phyloP scores from a whole-genome alignment of 1,140 invertebrate species.

The Cydia splendana region DNA sequence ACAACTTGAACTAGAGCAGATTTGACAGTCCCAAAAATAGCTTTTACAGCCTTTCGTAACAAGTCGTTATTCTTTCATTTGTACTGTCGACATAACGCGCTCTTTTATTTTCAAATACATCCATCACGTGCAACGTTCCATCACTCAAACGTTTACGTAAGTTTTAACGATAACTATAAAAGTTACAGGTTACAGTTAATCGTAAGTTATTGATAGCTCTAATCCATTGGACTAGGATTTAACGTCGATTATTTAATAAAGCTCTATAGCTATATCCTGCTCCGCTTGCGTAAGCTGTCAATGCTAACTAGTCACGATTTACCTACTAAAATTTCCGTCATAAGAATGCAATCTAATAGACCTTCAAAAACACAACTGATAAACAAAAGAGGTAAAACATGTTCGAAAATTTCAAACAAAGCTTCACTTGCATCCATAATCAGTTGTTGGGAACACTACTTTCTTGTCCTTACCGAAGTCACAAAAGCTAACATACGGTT shows the following conservation, averaged over 20 bases:
- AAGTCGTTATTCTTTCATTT: constrained; percentile 32
- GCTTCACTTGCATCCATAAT: constrained; percentile 22
- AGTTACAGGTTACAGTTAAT: constrained; percentile 17
- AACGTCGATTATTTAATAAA: not conserved
- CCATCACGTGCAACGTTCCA: constrained; percentile 20
- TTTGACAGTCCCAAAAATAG: constrained; percentile 28
- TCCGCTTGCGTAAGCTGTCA: constrained; percentile 21
- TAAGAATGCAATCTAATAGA: constrained; percentile 13
- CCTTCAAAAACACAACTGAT: constrained; percentile 16
- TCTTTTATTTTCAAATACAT: constrained; percentile 33
- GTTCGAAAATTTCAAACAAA: constrained; percentile 27
- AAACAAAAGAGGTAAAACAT: constrained; percentile 27
- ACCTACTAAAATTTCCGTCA: not conserved
- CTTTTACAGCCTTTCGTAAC: constrained; percentile 30
- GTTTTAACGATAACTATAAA: constrained; percentile 9
- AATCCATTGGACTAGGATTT: constrained; percentile 16
- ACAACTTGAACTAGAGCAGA: constrained; percentile 8
- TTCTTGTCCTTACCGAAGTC: constrained; percentile 22
- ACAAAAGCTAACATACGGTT: constrained; percentile 28
- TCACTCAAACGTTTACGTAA: constrained; percentile 32
- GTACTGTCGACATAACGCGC: constrained; percentile 24
- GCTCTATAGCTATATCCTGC: not conserved
- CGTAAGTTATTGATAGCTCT: constrained; percentile 13
- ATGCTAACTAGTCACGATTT: constrained; percentile 22
- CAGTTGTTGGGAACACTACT: constrained; percentile 10